Evolutionary conservation across 2,888 invertebrate genomes (phyloP).

Genomic region (Cheilosia vulpina): DNA sequence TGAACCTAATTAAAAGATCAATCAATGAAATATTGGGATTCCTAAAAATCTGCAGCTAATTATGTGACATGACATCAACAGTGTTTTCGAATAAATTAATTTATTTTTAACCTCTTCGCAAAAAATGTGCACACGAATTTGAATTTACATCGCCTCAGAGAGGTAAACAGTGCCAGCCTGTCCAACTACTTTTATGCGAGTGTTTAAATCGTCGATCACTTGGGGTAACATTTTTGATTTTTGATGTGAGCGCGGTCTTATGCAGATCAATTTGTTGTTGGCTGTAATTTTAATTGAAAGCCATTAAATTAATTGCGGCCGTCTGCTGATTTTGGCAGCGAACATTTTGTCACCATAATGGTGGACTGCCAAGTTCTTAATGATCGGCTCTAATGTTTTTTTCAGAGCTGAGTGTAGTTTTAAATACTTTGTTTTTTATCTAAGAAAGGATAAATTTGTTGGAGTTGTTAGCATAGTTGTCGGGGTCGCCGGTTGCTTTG

Average conservation of each 20-base stretch:
- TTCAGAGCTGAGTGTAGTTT: too few relatives aligned
- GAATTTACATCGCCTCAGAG: neutral
- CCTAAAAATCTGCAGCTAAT: conserved; percentile 37
- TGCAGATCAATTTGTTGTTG: conserved; percentile 10
- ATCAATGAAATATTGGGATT: conserved; percentile 8
- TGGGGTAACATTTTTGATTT: conserved; percentile 3
- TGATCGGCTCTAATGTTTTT: too few relatives aligned
- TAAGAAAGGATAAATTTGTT: too few relatives aligned
- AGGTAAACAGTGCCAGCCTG: neutral
- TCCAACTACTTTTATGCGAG: conserved; percentile 13
- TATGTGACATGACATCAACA: conserved; percentile 64
- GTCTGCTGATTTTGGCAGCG: conserved; percentile 14
- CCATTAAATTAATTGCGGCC: conserved; percentile 7
- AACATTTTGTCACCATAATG: neutral
- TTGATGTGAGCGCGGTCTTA: conserved; percentile 16
- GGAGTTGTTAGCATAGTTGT: too few relatives aligned
- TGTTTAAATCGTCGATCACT: conserved; percentile 26
- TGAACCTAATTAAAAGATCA: conserved; percentile 16
- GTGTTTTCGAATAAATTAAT: conserved; percentile 28
- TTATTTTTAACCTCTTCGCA: conserved; percentile 21
- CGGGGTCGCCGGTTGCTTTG: too few relatives aligned
- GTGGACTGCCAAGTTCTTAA: too few relatives aligned
- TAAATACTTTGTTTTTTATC: too few relatives aligned
- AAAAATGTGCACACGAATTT: conserved; percentile 24
- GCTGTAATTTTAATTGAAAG: neutral